phyloP scores from a whole-genome alignment of 2,797 vertebrate species.

The Tenualosa ilisha region DNA sequence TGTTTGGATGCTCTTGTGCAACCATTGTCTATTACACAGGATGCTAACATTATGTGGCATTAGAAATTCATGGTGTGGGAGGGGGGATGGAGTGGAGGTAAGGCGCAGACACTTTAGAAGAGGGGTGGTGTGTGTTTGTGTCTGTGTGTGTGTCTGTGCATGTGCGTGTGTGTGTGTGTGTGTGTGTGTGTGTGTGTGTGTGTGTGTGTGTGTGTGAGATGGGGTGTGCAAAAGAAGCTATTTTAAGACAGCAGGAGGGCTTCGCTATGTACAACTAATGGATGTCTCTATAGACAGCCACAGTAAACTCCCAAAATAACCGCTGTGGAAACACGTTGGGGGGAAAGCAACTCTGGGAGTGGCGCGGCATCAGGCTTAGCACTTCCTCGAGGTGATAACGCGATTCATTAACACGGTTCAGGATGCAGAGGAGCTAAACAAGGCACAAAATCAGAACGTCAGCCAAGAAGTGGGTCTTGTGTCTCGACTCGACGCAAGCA shows the following conservation, averaged over 20 bases:
- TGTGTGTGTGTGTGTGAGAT: not conserved
- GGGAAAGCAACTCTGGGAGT: slow-evolving; percentile 32
- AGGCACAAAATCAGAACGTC: slow-evolving; percentile 33
- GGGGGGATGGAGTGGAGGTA: slow-evolving; percentile 37
- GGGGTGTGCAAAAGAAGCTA: slow-evolving; percentile 49
- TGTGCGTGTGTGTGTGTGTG: slow-evolving; percentile 30
- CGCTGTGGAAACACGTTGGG: slow-evolving; percentile 47
- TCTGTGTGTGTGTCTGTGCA: not conserved
- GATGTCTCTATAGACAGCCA: slow-evolving; percentile 55
- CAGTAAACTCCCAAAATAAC: slow-evolving; percentile 61
- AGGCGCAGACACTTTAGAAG: slow-evolving; percentile 55
- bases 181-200: not conserved
- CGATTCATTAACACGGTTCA: slow-evolving; percentile 53
- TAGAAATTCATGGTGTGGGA: slow-evolving; percentile 61
- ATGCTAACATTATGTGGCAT: slow-evolving; percentile 49
- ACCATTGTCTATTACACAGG: slow-evolving; percentile 43
- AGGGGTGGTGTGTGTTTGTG: slow-evolving; percentile 26
- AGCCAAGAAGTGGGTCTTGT: not conserved
- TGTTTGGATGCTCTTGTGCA: slow-evolving; percentile 53
- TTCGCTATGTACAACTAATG: slow-evolving; percentile 59
- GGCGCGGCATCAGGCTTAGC: slow-evolving; percentile 35
- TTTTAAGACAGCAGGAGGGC: slow-evolving; percentile 58
- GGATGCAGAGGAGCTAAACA: slow-evolving; percentile 36
- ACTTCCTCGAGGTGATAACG: slow-evolving; percentile 52
- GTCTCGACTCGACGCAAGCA: slow-evolving; percentile 9